Conservation (phyloP, 1,140 invertebrate species). For the Eumeta japonica region DNA sequence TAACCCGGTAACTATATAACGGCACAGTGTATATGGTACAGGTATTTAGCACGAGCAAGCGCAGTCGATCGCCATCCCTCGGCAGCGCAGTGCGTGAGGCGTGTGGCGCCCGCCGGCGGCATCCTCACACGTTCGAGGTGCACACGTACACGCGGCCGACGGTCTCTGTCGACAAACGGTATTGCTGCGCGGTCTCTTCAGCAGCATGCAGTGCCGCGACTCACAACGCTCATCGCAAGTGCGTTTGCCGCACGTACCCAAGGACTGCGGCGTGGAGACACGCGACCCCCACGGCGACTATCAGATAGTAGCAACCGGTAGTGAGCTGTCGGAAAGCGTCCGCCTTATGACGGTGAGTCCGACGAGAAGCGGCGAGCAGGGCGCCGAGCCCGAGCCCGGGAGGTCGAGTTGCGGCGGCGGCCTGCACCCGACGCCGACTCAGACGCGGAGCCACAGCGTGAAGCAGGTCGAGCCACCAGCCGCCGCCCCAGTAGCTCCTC, state of each 20-base stretch:
- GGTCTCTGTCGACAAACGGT: slow-evolving; percentile 91
- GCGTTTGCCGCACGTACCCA: slow-evolving; percentile 90
- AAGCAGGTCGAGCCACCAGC: slow-evolving; percentile 20
- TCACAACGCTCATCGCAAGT: slow-evolving; percentile 98
- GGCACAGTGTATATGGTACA: slow-evolving; percentile 5
- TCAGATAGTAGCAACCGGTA: slow-evolving; percentile 69
- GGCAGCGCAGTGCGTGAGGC: slow-evolving; percentile 57
- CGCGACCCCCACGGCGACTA: slow-evolving; percentile 63
- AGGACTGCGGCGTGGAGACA: slow-evolving; percentile 79
- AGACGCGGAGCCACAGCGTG: slow-evolving; percentile 57
- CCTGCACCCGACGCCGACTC: slow-evolving; percentile 66
- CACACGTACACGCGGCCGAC: slow-evolving; percentile 96
- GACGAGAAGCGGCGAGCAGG: slow-evolving; percentile 67
- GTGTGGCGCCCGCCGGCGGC: slow-evolving; percentile 34
- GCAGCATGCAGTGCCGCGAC: slow-evolving; percentile 98
- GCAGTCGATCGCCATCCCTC: slow-evolving; percentile 70
- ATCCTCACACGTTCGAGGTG: slow-evolving; percentile 90
- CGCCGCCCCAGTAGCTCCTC: slow-evolving; percentile 46
- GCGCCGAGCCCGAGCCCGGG: too few relatives aligned
- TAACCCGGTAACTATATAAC: background rate
- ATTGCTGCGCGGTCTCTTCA: slow-evolving; percentile 92
- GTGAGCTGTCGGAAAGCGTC: slow-evolving; percentile 54
- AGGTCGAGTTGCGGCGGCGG: slow-evolving; percentile 21
- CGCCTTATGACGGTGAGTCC: slow-evolving; percentile 65
- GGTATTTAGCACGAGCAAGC: slow-evolving; percentile 12